Evolutionary conservation across 2,113 vertebrate genomes (phyloP).

Genomic region (Trogon surrucura): DNA sequence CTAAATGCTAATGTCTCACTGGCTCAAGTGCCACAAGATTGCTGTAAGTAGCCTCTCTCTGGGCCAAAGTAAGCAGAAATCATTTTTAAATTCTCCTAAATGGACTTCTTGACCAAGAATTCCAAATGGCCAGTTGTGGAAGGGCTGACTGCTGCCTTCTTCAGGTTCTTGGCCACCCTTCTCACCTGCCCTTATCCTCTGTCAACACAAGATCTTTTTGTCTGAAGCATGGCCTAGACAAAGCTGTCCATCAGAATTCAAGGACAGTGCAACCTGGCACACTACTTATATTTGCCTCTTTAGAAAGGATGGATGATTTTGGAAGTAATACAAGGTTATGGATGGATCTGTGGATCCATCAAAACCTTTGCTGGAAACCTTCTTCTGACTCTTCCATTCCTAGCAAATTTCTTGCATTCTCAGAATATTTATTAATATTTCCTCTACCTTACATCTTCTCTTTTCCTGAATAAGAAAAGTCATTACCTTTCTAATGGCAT

Average conservation of each 20-base stretch:
- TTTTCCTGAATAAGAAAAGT: not conserved
- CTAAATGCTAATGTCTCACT: not conserved
- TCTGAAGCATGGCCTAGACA: not conserved
- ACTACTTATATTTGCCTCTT: not conserved
- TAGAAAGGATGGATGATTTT: not conserved
- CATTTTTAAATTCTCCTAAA: not conserved
- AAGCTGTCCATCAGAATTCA: not conserved
- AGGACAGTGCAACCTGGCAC: not conserved
- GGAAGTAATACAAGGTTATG: not conserved
- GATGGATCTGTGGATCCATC: not conserved
- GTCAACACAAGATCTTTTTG: not conserved
- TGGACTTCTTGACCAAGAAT: not conserved
- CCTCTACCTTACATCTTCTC: not conserved
- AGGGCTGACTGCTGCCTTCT: not conserved
- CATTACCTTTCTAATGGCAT: not conserved
- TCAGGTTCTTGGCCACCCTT: not conserved
- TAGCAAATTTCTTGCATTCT: not conserved
- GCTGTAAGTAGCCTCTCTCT: not conserved
- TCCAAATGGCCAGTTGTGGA: not conserved
- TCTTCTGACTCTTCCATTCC: not conserved
- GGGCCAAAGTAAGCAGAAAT: not conserved
- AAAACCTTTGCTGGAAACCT: not conserved
- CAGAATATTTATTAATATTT: not conserved
- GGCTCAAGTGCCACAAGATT: not conserved
- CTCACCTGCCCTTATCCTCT: not conserved